Evolutionary conservation across 2,888 invertebrate species (phyloP), one percentile per base, ranked within the genome.

Genomic region (Sesia bembeciformis): DNA sequence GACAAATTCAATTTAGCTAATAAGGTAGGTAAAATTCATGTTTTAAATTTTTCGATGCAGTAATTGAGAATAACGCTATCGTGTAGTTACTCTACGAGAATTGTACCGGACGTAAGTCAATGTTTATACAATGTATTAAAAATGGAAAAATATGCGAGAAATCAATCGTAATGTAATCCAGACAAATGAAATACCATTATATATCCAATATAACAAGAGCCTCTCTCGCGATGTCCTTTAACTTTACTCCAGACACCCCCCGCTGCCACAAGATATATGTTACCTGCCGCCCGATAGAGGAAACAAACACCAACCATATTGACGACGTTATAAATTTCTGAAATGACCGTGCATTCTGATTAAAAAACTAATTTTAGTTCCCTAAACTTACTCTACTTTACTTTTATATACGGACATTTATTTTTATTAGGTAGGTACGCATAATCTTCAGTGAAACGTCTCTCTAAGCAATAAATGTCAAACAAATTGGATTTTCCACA

Each of bases 251-350:
- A 76, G 81, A 74, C 79, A 78, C 84, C 84, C 79, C 88, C 87
- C 76, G 87, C 78, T 68, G 85, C 62, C 66, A 64, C 59, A 59
- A 74, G 76, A 80, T 71, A 81, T 78, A 84, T 81, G 80, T 83
- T 83, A 81, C 84, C 87, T 83, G 83, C 78, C 70, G 70, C 64
- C 67, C 72, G 61, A 65, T 72, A 68, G 72, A 76, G 78, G 84
- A 81, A 85, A 84, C 82, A 82, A 80, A 84, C 78, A 81, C 79
- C 73, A 78, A 78, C 67, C 67, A 67, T 74, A 80, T 79, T 75
- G 78, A 82, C 72, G 76, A 75, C 65, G 78, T 74, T 66, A 83
- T 86, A 84, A 81, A 84, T 84, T 77, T 78, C 60, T 65, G 61
- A 82, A 81, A 84, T 78, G 75, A 78, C 76, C 79, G 71, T 61